These are phyloP conservation scores for Sceloporus undulatus DNA, from an alignment of 2,113 vertebrate genomes.

Conservation along the genomic window DNA sequence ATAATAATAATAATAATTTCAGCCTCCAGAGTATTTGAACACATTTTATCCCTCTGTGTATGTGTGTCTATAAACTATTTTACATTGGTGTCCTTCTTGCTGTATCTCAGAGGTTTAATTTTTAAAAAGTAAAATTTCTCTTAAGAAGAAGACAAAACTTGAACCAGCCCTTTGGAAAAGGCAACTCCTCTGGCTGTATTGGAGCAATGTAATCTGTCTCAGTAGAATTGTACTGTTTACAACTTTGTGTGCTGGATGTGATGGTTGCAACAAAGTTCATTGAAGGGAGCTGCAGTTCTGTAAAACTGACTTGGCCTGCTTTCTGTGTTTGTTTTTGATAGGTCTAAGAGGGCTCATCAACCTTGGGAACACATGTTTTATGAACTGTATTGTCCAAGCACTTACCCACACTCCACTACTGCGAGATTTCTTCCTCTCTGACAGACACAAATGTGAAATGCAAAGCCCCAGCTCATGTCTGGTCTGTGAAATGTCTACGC, in stretches of 20 bases:
- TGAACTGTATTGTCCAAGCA: constrained; percentile 99
- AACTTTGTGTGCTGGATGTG: constrained; percentile 3
- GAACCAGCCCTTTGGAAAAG: not conserved
- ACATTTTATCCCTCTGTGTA: not conserved
- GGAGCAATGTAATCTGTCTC: constrained; percentile 28
- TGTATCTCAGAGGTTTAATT: not conserved
- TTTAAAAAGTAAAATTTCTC: not conserved
- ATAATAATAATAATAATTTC: not conserved
- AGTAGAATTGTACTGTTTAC: not conserved
- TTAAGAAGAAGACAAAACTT: not conserved
- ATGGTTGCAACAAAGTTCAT: not conserved
- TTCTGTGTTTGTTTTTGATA: constrained; percentile 69
- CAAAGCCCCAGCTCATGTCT: constrained; percentile 97
- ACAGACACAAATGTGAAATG: constrained; percentile 98
- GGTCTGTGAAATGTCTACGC: constrained; percentile 98
- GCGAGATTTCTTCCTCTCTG: constrained; percentile 97
- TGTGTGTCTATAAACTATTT: not conserved
- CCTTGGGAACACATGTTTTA: constrained; percentile 98
- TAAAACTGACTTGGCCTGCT: constrained; percentile 41
- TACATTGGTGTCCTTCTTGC: too few relatives aligned
- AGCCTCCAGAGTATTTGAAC: not conserved
- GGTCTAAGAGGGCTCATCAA: constrained; percentile 97
- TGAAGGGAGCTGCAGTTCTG: rapidly evolving
- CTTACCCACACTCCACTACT: constrained; percentile 97
- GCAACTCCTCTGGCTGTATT: constrained; percentile 25